Base-by-base conservation (phyloP, 2,113 vertebrate species). In the Peucedramus taeniatus region DNA sequence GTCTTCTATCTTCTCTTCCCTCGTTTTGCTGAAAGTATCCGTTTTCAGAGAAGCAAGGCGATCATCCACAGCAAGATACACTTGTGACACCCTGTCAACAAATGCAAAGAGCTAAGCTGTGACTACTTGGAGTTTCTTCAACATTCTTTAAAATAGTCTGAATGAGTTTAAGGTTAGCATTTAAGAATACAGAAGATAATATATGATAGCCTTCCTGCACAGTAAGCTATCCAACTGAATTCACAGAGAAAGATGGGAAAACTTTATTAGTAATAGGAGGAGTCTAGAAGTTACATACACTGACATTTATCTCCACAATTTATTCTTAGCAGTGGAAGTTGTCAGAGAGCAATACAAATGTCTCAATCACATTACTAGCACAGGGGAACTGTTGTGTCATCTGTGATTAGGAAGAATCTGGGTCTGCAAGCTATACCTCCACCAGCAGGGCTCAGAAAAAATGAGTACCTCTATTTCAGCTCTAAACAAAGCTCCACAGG, bases 1-100 rank as follows among this genome's bases (percentile, higher is more conserved):
- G 91, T 99, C 99, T 97, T 99, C 99, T 99, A 99, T 99, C 96
- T 99, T 99, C 83, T 99, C 99, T 94, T 99, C 99, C 65, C 99
- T 98, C 0, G 99, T 99, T 97, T 99, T 99, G 96, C 98, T 99
- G 98, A 99, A 99, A 26, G 99, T 99, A 87, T 99, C 99, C 0
- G 98, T 99, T 98, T 99, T 99, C 66, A 99, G 97, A 89, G 99
- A 99, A 30, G 99, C 99, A 85, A 99, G 99, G 27, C 99, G 99
- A 97, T 99, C 99, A 63, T 99, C 99, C 63, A 99, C 99, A 84
- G 99, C 99, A 86, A 98, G 87, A 90, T 99, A 99, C 2, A 99
- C 99, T 95, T 99, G 99, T 51, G 97, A 97, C 81, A 99, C 98
- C 87, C 99, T 99, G 96, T 59, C 27, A 49, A 76, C 61, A 87